Base-by-base conservation (phyloP, 2,888 invertebrate species). In the Erebia epiphron region DNA sequence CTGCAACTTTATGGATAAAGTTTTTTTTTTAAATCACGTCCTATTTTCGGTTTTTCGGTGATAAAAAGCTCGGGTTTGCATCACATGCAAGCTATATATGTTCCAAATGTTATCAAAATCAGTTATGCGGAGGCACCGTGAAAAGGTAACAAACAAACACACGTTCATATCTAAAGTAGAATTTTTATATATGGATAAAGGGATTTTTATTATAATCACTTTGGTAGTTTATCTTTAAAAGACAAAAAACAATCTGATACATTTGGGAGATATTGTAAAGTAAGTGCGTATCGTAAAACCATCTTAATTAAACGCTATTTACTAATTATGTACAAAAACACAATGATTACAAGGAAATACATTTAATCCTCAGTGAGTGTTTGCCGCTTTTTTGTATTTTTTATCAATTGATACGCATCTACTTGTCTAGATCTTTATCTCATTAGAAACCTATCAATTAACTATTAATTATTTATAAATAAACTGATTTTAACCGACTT, bases 181-280 rank as follows among this genome's bases (percentile, higher is more conserved):
- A 43, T 11, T 1, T 43, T 43, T 1, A 11, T 1, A 11, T 43
- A 43, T 11, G 46, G 13, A 46, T 21, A 21, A 1, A 21, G 21
- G 21, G 1, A 26, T 13, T 46, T 46, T 46, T 46, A 46, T n/a
- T 46, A 46, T 9, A 16, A 16, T n/a, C 16, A 8, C 16, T 9
- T 52, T 52, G 16, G 1, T 9, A 52, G 16, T n/a, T 9, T 52
- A 16, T 16, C 16, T 3, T 21, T 21, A 26, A 21, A 13, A 62
- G 18, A 18, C 7, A 49, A 21, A 14, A 13, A 21, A 10, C 46
- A 68, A 68, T 54, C n/a, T 8, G 68, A 68, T 68, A 68, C 68
- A 68, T 56, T 52, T 56, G 11, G 8, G 16, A 62, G 68, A 68
- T 68, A 68, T 14, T 62, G 62, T 68, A 41, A 46, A n/a, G 43